Percentiles rank a stretch among this genome's conserved stretches.
These are phyloP conservation scores for Psilopogon haemacephalus DNA, from an alignment of 2,113 vertebrate genomes.

Conservation along the genomic window DNA sequence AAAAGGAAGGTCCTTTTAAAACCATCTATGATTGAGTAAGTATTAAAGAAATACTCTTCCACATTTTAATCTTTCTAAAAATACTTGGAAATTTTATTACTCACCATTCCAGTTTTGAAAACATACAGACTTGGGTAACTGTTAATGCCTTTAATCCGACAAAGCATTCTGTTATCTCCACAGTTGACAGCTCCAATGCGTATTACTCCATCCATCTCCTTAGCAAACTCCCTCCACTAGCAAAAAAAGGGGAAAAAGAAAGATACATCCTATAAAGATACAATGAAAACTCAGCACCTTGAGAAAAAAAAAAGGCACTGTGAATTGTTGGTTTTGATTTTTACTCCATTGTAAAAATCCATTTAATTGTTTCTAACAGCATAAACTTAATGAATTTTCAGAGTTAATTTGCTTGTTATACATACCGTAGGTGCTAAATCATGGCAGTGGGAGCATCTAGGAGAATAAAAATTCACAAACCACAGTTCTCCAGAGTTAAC, in stretches of 20 bases:
- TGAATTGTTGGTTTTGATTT: neutral
- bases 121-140: conserved; percentile 93
- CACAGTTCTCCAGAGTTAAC: conserved; percentile 95
- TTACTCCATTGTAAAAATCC: neutral
- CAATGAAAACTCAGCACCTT: neutral
- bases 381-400: neutral
- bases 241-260: neutral
- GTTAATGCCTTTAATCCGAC: conserved; percentile 90
- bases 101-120: conserved; percentile 87
- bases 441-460: conserved; percentile 96
- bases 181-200: conserved; percentile 96
- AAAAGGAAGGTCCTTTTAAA: neutral
- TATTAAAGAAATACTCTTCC: neutral
- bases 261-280: neutral
- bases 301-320: neutral
- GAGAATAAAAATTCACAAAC: conserved; percentile 98
- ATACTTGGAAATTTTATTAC: neutral
- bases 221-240: conserved; percentile 97
- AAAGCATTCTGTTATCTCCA: conserved; percentile 92
- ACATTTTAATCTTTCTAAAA: neutral
- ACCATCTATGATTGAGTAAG: neutral
- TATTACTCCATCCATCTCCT: conserved; percentile 94
- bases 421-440: conserved; percentile 92
- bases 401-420: neutral
- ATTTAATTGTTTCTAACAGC: neutral